Conservation (phyloP, 2,888 invertebrate genomes). For the Zeuzera pyrina region DNA sequence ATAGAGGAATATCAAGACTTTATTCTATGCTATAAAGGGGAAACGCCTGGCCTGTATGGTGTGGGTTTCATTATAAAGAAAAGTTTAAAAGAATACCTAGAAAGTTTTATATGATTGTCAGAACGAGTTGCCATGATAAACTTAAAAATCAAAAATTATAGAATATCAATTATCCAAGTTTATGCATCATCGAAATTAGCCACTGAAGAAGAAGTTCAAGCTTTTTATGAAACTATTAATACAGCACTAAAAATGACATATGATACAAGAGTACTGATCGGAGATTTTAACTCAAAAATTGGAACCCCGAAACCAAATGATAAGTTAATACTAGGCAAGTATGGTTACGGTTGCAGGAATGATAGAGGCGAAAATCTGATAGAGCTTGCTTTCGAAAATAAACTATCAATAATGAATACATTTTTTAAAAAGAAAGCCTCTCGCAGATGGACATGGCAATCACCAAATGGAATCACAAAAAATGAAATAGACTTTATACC, state of each 20-base stretch:
- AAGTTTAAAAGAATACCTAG: neutral
- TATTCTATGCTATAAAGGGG: neutral
- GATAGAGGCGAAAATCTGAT: neutral
- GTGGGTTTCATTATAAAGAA: neutral
- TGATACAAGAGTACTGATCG: neutral
- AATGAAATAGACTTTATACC: neutral
- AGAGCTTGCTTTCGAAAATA: neutral
- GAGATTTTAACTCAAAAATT: neutral
- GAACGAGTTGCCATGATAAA: neutral
- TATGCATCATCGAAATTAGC: neutral
- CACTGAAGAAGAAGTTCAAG: neutral
- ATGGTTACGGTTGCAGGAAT: neutral
- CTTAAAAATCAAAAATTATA: neutral
- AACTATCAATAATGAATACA: neutral
- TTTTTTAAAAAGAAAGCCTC: neutral
- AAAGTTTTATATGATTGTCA: neutral
- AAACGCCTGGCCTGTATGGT: neutral
- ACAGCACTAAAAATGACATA: neutral
- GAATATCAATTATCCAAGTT: neutral
- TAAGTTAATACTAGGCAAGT: neutral
- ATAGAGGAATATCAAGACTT: neutral
- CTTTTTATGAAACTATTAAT: neutral
- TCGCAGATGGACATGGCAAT: neutral
- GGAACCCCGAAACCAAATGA: neutral
- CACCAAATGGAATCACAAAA: neutral